These are phyloP conservation scores for Calosoma granatense DNA, from an alignment of 1,140 invertebrate species.

Conservation along the genomic window DNA sequence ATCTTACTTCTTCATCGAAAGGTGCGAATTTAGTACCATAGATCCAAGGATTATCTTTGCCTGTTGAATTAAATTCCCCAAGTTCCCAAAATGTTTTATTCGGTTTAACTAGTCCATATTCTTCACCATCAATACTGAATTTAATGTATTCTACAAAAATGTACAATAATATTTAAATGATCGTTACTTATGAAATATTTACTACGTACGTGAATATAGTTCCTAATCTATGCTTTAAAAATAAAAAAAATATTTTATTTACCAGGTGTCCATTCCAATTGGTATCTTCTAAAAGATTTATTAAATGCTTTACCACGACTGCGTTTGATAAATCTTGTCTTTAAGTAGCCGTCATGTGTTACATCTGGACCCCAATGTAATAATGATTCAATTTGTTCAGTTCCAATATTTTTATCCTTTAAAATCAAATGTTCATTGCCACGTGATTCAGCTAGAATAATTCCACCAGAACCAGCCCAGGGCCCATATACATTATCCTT, in stretches of 20 bases:
- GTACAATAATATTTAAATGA: constrained; percentile 6
- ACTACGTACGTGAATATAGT: too few species aligned
- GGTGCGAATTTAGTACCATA: constrained; percentile 34
- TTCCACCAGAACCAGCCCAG: constrained; percentile 45
- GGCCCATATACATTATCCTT: constrained; percentile 42
- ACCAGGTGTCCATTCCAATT: constrained; percentile 40
- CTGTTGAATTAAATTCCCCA: constrained; percentile 22
- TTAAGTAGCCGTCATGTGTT: constrained; percentile 40
- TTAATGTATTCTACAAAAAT: constrained; percentile 13
- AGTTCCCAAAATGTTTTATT: constrained; percentile 30
- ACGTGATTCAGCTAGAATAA: constrained; percentile 44
- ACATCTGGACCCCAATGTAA: constrained; percentile 54
- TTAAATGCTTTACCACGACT: constrained; percentile 35
- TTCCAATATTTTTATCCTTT: constrained; percentile 44
- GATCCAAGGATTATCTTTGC: constrained; percentile 26
- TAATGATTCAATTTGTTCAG: constrained; percentile 44
- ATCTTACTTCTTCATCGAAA: constrained; percentile 32
- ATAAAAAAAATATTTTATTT: not conserved
- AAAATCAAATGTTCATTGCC: constrained; percentile 42
- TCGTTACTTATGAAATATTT: too few species aligned
- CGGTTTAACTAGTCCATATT: constrained; percentile 22
- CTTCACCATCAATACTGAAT: constrained; percentile 22
- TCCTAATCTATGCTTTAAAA: too few species aligned
- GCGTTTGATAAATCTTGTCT: constrained; percentile 38
- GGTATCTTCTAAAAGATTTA: constrained; percentile 38